phyloP scores from a whole-genome alignment of 2,888 invertebrate species.

The Drosophila subsilvestris region DNA sequence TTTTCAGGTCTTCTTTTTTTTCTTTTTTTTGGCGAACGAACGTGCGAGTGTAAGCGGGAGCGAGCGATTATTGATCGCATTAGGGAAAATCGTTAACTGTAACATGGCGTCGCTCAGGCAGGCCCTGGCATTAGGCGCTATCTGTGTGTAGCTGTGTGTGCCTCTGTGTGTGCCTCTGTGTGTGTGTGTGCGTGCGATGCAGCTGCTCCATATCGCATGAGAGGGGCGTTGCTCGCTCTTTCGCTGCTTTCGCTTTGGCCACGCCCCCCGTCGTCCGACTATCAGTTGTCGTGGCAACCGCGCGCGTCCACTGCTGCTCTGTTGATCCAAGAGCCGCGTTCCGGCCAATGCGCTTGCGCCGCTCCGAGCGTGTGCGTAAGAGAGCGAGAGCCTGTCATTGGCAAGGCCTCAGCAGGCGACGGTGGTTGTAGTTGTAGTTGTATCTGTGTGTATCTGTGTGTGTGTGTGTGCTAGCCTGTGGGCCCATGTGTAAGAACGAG shows the following conservation, averaged over 20 bases:
- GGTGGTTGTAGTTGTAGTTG: conserved; percentile 46
- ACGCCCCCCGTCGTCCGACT: conserved; percentile 54
- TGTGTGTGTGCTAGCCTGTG: conserved; percentile 24
- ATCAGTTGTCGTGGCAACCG: conserved; percentile 76
- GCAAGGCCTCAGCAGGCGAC: conserved; percentile 53
- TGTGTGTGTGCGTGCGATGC: conserved; percentile 19
- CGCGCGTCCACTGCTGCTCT: conserved; percentile 54
- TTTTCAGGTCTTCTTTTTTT: conserved; percentile 6
- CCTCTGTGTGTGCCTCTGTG: background rate
- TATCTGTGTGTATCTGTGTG: conserved; percentile 23
- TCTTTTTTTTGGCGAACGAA: conserved; percentile 1
- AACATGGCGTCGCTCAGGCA: conserved; percentile 79
- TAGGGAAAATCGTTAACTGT: conserved; percentile 80
- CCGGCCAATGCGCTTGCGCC: conserved; percentile 81
- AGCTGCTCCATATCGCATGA: conserved; percentile 38
- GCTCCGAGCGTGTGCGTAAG: conserved; percentile 77
- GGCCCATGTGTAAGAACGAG: conserved; percentile 62
- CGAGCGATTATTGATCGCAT: conserved; percentile 79
- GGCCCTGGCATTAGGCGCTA: conserved; percentile 47
- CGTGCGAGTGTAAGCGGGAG: conserved; percentile 55
- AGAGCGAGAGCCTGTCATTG: conserved; percentile 71
- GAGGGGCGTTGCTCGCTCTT: conserved; percentile 67
- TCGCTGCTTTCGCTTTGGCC: conserved; percentile 41
- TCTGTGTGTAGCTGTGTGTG: conserved; percentile 1
- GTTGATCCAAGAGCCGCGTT: conserved; percentile 68